Percentiles rank a stretch among this genome's conserved stretches.
phyloP scores from a whole-genome alignment of 2,113 vertebrate genomes.

The Elephantulus edwardii region DNA sequence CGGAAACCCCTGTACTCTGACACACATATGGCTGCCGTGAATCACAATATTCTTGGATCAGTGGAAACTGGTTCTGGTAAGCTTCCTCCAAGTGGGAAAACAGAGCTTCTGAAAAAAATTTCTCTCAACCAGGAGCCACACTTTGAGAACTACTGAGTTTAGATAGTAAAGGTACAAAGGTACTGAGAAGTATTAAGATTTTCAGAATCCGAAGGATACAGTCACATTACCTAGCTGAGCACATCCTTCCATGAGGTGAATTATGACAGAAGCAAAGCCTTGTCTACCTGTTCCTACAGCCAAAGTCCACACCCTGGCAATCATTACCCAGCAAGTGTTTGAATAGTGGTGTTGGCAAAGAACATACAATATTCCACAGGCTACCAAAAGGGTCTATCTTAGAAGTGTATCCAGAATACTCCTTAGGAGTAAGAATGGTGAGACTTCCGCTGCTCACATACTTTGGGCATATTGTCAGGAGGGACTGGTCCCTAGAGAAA shows the following conservation, averaged over 20 bases:
- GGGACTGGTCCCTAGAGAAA: too few relatives aligned
- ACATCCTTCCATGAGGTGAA: neutral
- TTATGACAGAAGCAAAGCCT: neutral
- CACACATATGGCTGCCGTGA: neutral
- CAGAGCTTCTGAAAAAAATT: neutral
- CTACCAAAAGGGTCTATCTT: too few relatives aligned
- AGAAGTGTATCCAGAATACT: too few relatives aligned
- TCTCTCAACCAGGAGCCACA: neutral
- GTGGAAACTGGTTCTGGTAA: neutral
- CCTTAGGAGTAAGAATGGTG: too few relatives aligned
- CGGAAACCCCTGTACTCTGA: neutral
- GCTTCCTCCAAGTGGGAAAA: neutral
- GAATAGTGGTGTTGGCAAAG: too few relatives aligned
- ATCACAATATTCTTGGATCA: neutral
- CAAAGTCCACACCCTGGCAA: neutral
- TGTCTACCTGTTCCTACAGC: neutral
- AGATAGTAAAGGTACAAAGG: neutral
- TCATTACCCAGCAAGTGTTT: too few relatives aligned
- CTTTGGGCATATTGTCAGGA: too few relatives aligned
- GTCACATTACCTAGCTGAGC: too few relatives aligned
- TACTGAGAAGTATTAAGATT: neutral
- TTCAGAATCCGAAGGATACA: too few relatives aligned
- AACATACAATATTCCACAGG: too few relatives aligned
- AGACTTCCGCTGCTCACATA: too few relatives aligned
- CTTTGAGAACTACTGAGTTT: neutral